Evolutionary conservation across 2,888 invertebrate species (phyloP).

Genomic region (Ceriagrion tenellum): DNA sequence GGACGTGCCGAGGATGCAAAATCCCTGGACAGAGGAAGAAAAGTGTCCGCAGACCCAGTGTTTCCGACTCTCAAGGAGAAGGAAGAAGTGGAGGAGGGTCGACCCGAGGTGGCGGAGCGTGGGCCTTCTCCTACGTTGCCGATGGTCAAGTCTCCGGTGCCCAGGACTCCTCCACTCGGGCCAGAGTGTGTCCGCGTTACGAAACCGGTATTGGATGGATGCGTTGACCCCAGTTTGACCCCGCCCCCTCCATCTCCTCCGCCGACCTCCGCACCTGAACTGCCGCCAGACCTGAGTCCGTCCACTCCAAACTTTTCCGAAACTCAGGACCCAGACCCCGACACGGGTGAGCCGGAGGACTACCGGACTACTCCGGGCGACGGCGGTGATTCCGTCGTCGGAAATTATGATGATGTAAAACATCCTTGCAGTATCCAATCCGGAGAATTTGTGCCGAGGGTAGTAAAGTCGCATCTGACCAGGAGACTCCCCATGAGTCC

Average conservation of each 20-base stretch:
- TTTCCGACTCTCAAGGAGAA: not conserved
- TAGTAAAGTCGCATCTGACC: conserved; percentile 41
- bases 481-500: conserved; percentile 38
- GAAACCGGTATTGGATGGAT: conserved; percentile 56
- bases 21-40: not conserved
- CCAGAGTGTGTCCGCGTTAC: conserved; percentile 39
- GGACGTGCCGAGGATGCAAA: not conserved
- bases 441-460: not conserved
- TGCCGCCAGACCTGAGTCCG: conserved; percentile 14
- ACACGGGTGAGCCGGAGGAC: not conserved
- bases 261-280: not conserved
- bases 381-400: not conserved
- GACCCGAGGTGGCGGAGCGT: not conserved
- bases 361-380: not conserved
- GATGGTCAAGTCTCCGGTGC: conserved; percentile 30
- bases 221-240: conserved; percentile 44
- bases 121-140: conserved; percentile 3
- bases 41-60: not conserved
- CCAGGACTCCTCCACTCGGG: conserved; percentile 11
- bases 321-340: not conserved
- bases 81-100: conserved; percentile 19
- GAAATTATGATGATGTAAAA: not conserved
- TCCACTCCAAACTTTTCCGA: not conserved
- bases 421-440: not conserved
- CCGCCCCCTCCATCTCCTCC: conserved; percentile 30